Evolutionary conservation across 2,797 vertebrate species (phyloP), one percentile per base, ranked within the genome.

Genomic region (Myripristis murdjan): DNA sequence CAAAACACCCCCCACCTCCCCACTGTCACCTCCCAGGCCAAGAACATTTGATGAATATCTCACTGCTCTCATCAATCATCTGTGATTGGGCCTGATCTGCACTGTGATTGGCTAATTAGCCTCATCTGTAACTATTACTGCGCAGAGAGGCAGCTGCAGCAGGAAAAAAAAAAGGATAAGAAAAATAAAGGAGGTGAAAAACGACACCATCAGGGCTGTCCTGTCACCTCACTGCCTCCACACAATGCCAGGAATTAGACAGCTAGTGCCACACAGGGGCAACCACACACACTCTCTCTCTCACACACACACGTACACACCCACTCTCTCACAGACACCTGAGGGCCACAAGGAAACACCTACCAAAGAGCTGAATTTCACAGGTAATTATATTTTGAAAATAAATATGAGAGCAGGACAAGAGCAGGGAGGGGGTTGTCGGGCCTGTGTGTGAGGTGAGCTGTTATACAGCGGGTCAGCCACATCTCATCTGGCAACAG

Each of bases 101-200:
- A 71, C 83, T 61, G 78, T 88, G 90, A 91, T 91, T 91, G 82
- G 90, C 87, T 90, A 91, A 92, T 90, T 89, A 91, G 83, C 88
- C 87, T 89, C 88, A 92, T 91, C 91, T 87, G 87, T 90, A 91
- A 89, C 88, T 79, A 92, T 91, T 89, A 91, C 70, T 53, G 81
- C 75, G 64, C 55, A 2, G 77, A 71, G 70, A 89, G 81, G 84
- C 89, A 89, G 89, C 88, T 88, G 87, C 47, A 4, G 63, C 60
- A 52, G 61, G 56, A 68, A 75, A 77, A 74, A 51, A 39, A 61
- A 73, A 28, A 0, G 75, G 43, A 80, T 63, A 86, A 86, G 75
- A 77, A 86, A 88, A 88, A 90, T 85, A 91, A 86, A 87, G 63
- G 60, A 64, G 79, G 71, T 85, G 91, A 89, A 90, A 90, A 88